Evolutionary conservation across 2,113 vertebrate genomes (phyloP).

Genomic region (Macquaria australasica): DNA sequence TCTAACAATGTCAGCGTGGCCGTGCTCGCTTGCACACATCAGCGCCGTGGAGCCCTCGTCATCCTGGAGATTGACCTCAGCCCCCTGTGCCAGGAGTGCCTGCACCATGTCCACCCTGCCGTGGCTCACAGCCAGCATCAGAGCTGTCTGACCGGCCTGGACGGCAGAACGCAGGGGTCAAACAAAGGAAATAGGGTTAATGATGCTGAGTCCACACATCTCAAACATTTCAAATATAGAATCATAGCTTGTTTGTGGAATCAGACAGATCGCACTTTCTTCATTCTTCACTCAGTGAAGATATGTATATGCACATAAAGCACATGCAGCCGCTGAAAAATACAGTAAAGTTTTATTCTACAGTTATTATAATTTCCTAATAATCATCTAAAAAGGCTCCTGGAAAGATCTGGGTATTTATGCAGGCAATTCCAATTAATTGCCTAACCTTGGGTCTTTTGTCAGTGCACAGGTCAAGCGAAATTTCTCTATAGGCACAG

Average conservation of each 20-base stretch:
- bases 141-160: slow-evolving; percentile 95
- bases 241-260: not conserved
- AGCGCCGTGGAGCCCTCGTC: slow-evolving; percentile 96
- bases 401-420: not conserved
- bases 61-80: slow-evolving; percentile 94
- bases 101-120: slow-evolving; percentile 95
- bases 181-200: not conserved
- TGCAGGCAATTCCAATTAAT: not conserved
- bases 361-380: not conserved
- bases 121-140: slow-evolving; percentile 97
- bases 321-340: not conserved
- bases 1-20: slow-evolving; percentile 94
- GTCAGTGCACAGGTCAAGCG: not conserved
- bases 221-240: not conserved
- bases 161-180: not conserved
- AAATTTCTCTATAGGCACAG: not conserved
- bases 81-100: slow-evolving; percentile 91
- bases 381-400: not conserved
- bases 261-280: not conserved
- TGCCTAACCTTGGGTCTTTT: not conserved
- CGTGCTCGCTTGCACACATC: slow-evolving; percentile 97
- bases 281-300: not conserved
- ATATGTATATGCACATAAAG: not conserved
- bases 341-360: not conserved
- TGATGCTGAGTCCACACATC: not conserved